These are phyloP conservation scores for Catostylus mosaicus DNA, from an alignment of 30 jellyfish, hydroid and myxozoan genomes.

Conservation along the genomic window DNA sequence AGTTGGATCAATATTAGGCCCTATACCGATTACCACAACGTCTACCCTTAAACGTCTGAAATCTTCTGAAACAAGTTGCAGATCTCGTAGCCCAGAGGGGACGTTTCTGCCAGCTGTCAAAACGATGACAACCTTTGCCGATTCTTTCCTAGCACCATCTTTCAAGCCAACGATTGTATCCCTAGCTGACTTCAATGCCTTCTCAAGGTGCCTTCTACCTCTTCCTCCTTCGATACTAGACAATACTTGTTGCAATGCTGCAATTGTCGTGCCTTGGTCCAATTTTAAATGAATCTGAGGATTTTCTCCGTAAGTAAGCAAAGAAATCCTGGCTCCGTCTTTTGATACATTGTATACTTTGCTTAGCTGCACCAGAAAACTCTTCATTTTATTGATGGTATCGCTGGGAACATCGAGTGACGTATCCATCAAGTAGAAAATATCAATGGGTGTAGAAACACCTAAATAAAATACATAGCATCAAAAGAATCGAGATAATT, in stretches of 20 bases:
- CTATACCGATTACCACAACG: slow-evolving; percentile 11
- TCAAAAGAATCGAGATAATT: no score
- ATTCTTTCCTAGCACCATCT: slow-evolving; percentile 45
- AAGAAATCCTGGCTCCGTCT: slow-evolving; percentile 20
- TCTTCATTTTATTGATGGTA: slow-evolving; percentile 20
- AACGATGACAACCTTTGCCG: slow-evolving; percentile 54
- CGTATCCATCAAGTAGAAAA: slow-evolving; percentile 30
- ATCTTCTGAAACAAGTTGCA: slow-evolving; percentile 37
- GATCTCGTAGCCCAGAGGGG: slow-evolving; percentile 17
- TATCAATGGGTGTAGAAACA: slow-evolving; percentile 17
- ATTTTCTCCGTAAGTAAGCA: slow-evolving; percentile 10
- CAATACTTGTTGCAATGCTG: neutral
- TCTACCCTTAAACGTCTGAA: neutral
- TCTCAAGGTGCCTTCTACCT: slow-evolving; percentile 2
- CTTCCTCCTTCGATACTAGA: neutral
- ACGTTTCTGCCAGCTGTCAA: slow-evolving; percentile 51
- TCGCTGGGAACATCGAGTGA: slow-evolving; percentile 5
- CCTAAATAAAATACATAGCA: no score
- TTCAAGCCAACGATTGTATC: neutral
- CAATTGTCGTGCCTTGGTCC: slow-evolving; percentile 6
- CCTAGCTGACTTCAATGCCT: neutral
- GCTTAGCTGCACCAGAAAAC: neutral
- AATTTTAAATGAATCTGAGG: neutral
- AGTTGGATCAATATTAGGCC: slow-evolving; percentile 7
- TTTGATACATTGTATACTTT: slow-evolving; percentile 1